A percentile compares a stretch with the other conserved stretches of the same genome.
Conservation (phyloP, 2,888 invertebrate species). For the Hymenopus coronatus region DNA sequence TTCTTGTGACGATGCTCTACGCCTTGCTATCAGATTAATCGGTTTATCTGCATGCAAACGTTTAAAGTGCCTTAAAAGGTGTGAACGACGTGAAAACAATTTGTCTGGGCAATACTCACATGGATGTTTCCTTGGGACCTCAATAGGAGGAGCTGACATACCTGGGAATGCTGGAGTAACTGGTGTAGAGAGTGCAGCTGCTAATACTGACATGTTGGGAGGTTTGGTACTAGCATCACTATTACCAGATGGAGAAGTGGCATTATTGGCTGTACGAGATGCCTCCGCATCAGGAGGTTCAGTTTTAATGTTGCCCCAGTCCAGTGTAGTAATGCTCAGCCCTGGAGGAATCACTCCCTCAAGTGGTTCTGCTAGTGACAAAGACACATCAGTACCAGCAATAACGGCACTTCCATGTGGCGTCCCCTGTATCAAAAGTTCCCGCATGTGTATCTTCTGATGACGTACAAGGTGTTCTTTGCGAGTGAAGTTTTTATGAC, state of each 20-base stretch:
- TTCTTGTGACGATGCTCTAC: constrained; percentile 14
- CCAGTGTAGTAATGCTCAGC: neutral
- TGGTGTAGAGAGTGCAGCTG: neutral
- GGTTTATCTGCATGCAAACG: constrained; percentile 35
- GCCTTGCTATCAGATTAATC: constrained; percentile 23
- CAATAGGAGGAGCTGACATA: neutral
- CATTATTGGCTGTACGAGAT: neutral
- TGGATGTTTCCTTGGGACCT: neutral
- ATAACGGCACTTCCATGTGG: neutral
- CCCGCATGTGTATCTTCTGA: constrained; percentile 33
- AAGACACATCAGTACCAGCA: constrained; percentile 8
- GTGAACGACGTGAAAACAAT: constrained; percentile 37
- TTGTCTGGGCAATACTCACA: constrained; percentile 24
- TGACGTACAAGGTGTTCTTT: constrained; percentile 38
- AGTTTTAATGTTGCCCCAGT: neutral
- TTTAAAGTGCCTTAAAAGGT: constrained; percentile 38
- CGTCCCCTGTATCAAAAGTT: constrained; percentile 18
- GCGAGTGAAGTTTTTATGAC: constrained; percentile 39
- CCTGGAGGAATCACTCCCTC: constrained; percentile 16
- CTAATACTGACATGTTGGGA: neutral
- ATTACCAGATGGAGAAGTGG: neutral
- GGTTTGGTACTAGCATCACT: neutral
- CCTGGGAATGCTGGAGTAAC: neutral
- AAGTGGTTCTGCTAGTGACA: constrained; percentile 12
- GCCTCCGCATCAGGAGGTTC: neutral